phyloP scores from a whole-genome alignment of 2,113 vertebrate genomes.

The Rhadina sibilatrix region DNA sequence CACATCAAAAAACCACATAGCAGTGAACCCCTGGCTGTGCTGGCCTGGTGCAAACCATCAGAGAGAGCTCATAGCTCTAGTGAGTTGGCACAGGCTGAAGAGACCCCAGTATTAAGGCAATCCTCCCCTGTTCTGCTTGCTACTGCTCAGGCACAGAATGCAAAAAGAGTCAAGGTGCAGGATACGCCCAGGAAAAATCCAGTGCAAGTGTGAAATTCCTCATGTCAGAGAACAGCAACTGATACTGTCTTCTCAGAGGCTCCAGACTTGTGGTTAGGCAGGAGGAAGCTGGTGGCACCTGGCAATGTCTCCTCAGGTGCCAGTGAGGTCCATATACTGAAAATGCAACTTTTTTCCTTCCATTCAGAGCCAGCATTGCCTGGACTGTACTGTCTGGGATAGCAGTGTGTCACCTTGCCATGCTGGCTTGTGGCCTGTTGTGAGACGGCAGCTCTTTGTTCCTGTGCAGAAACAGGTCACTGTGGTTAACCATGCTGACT shows the following conservation, averaged over 20 bases:
- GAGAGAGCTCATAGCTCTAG: neutral
- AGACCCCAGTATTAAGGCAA: neutral
- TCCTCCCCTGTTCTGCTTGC: neutral
- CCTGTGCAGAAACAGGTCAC: constrained; percentile 23
- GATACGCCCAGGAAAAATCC: neutral
- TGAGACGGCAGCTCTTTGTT: neutral
- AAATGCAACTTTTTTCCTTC: neutral
- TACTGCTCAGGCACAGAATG: neutral
- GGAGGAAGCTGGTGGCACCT: neutral
- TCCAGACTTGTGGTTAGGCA: neutral
- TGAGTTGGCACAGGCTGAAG: neutral
- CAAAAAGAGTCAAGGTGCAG: neutral
- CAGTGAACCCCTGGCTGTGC: neutral
- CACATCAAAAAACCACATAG: neutral
- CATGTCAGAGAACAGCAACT: neutral
- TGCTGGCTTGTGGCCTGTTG: neutral
- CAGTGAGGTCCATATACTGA: neutral
- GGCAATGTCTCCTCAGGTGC: neutral
- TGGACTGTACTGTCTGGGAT: neutral
- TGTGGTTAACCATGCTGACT: constrained; percentile 41
- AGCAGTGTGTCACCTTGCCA: neutral
- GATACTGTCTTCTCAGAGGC: neutral
- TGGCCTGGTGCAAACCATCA: neutral
- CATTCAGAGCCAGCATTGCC: neutral
- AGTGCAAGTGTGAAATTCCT: neutral